Evolutionary conservation across 2,888 invertebrate genomes (phyloP).

Genomic region (Orthosia incerta): DNA sequence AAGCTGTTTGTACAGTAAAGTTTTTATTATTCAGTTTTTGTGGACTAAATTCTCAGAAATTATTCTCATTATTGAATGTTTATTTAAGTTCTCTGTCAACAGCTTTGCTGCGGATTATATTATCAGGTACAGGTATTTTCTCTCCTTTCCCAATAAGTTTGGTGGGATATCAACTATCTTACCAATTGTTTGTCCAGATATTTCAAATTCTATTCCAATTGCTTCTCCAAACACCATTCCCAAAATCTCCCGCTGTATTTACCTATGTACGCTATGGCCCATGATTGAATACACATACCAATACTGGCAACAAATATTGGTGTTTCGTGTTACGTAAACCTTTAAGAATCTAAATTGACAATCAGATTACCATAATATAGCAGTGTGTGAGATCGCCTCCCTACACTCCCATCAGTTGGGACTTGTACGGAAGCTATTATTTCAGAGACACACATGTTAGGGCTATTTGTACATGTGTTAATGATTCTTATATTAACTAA

Average conservation of each 20-base stretch:
- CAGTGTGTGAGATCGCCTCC: constrained; percentile 49
- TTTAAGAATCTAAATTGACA: constrained; percentile 73
- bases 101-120: not conserved
- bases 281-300: constrained; percentile 67
- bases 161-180: constrained; percentile 27
- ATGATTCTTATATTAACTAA: constrained; percentile 59
- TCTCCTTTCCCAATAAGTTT: constrained; percentile 13
- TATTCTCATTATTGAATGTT: not conserved
- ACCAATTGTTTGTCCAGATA: constrained; percentile 44
- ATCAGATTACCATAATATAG: constrained; percentile 71
- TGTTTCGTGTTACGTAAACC: constrained; percentile 62
- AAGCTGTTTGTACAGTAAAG: constrained; percentile 11
- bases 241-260: constrained; percentile 59
- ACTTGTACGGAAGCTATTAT: constrained; percentile 59
- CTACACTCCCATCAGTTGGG: constrained; percentile 41
- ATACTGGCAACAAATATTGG: constrained; percentile 64
- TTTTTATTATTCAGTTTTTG: constrained; percentile 14
- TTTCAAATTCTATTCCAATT: constrained; percentile 52
- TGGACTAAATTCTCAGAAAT: not conserved
- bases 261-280: constrained; percentile 51
- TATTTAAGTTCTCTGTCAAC: constrained; percentile 9
- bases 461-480: constrained; percentile 59
- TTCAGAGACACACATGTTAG: constrained; percentile 55
- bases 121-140: constrained; percentile 11
- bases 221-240: constrained; percentile 43